Evolutionary conservation across 2,888 invertebrate genomes (phyloP).

Genomic region (Odontomyia ornata): DNA sequence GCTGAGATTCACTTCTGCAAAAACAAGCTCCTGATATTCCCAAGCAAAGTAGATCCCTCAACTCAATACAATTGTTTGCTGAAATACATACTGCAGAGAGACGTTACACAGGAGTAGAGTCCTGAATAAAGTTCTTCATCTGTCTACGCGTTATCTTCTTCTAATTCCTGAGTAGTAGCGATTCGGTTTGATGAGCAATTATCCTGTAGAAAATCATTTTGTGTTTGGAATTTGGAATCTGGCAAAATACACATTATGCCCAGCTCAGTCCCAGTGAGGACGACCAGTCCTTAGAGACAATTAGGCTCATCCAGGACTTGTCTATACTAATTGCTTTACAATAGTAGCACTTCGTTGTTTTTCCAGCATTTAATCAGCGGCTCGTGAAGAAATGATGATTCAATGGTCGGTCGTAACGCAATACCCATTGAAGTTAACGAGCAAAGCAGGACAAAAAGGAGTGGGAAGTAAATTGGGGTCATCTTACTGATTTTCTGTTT

Average conservation of each 20-base stretch:
- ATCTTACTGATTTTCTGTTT: too few species aligned
- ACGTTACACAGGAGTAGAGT: neutral
- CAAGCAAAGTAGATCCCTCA: neutral
- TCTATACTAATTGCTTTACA: constrained; percentile 25
- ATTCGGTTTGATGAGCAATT: constrained; percentile 18
- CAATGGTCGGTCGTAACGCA: neutral
- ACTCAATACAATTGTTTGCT: neutral
- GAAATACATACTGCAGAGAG: neutral
- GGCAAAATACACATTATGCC: constrained; percentile 29
- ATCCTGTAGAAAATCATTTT: constrained; percentile 15
- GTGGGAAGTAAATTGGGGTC: too few species aligned
- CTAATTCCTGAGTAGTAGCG: neutral
- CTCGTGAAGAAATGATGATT: neutral
- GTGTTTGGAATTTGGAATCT: constrained; percentile 5
- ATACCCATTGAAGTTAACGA: neutral
- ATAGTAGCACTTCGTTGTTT: neutral
- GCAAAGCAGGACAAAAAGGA: too few species aligned
- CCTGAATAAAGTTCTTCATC: neutral
- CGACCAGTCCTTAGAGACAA: constrained; percentile 9
- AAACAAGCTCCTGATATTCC: neutral
- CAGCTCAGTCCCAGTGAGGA: constrained; percentile 1
- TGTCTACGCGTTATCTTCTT: neutral
- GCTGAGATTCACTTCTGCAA: neutral
- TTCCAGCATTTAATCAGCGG: neutral
- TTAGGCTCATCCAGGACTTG: neutral